phyloP scores from a whole-genome alignment of 2,888 invertebrate species.

The Poecilus cupreus region DNA sequence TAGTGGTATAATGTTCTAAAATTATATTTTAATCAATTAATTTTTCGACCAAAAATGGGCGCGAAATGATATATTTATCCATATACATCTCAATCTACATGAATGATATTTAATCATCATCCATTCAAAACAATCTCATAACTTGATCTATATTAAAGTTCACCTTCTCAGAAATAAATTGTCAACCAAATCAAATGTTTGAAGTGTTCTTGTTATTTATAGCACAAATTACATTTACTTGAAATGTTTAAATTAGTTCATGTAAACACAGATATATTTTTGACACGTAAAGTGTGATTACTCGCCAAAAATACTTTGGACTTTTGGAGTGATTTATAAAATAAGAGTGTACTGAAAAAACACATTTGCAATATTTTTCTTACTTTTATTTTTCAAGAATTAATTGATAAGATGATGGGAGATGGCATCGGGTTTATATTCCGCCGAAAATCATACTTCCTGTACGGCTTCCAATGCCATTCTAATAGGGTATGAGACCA shows the following conservation, averaged over 20 bases:
- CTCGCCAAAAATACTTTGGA: constrained; percentile 12
- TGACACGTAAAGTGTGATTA: neutral
- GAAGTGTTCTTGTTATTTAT: neutral
- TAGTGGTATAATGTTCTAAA: too few relatives aligned
- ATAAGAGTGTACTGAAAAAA: neutral
- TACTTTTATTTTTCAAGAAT: neutral
- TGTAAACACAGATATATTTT: neutral
- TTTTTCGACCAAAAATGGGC: too few relatives aligned
- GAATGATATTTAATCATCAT: constrained; percentile 3
- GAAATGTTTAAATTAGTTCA: neutral
- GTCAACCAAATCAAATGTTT: neutral
- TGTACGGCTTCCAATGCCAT: too few relatives aligned
- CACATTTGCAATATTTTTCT: too few relatives aligned
- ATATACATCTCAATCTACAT: constrained; percentile 5
- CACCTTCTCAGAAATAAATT: neutral
- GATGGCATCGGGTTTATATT: too few relatives aligned
- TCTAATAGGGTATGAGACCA: too few relatives aligned
- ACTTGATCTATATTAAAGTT: neutral
- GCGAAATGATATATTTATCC: too few relatives aligned
- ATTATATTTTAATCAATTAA: too few relatives aligned
- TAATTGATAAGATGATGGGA: too few relatives aligned
- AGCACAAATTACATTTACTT: neutral
- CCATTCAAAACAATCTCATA: neutral
- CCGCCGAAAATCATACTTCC: too few relatives aligned
- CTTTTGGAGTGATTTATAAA: neutral